Conservation (phyloP, 2,797 vertebrate genomes). For the Tadarida brasiliensis region DNA sequence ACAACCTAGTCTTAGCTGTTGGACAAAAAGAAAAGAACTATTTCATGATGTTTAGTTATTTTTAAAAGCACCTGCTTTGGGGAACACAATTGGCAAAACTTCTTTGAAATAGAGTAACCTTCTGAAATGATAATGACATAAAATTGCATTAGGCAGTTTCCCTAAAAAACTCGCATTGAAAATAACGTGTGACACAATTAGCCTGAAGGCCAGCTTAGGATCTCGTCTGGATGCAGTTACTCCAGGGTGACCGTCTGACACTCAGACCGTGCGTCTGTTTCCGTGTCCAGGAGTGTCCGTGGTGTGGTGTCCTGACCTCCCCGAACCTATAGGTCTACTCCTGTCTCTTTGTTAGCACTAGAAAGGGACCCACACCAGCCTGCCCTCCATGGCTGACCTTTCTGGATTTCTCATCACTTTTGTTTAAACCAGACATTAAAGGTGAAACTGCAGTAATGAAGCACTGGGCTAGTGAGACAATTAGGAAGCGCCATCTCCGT, state of each 20-base stretch:
- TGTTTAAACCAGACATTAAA: slow-evolving; percentile 78
- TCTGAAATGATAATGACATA: slow-evolving; percentile 61
- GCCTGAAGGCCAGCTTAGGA: not conserved
- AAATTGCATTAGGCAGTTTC: slow-evolving; percentile 60
- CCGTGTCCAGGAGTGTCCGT: accelerated
- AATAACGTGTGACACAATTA: not conserved
- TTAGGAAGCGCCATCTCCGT: slow-evolving; percentile 80
- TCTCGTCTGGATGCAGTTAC: slow-evolving; percentile 4
- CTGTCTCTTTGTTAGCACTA: slow-evolving; percentile 64
- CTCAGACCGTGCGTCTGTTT: not conserved
- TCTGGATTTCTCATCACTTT: slow-evolving; percentile 76
- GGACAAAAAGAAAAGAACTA: slow-evolving; percentile 34
- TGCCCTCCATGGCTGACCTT: slow-evolving; percentile 80
- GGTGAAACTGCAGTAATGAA: slow-evolving; percentile 67
- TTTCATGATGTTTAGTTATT: slow-evolving; percentile 53
- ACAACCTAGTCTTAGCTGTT: slow-evolving; percentile 40
- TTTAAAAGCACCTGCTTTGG: slow-evolving; percentile 47
- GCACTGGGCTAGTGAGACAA: slow-evolving; percentile 76
- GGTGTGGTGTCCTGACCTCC: not conserved
- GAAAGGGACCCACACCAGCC: slow-evolving; percentile 72
- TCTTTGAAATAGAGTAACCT: slow-evolving; percentile 60
- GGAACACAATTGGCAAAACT: slow-evolving; percentile 56
- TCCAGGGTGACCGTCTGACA: not conserved
- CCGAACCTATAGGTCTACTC: not conserved
- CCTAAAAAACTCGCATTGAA: slow-evolving; percentile 13